phyloP scores from a whole-genome alignment of 2,888 invertebrate species.

The Chouioia cunea region DNA sequence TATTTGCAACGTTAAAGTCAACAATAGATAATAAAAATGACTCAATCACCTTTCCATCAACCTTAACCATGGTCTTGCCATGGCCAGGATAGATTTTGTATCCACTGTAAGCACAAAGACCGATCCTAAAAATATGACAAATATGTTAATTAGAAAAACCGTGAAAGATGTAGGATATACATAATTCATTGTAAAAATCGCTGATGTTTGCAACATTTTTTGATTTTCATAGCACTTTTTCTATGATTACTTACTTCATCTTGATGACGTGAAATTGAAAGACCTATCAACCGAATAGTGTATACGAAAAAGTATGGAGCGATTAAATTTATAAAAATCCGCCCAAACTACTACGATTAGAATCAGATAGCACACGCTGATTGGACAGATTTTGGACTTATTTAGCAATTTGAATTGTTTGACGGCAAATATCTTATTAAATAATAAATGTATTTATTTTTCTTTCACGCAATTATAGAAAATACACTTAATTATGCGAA shows the following conservation, averaged over 20 bases:
- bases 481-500: too few species aligned
- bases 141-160: constrained; percentile 31
- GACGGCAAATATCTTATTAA: too few species aligned
- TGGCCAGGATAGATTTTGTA: constrained; percentile 99
- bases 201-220: constrained; percentile 53
- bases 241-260: constrained; percentile 67
- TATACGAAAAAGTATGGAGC: not conserved
- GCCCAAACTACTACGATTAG: not conserved
- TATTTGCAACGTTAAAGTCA: not conserved
- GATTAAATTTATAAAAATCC: constrained; percentile 1
- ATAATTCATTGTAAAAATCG: constrained; percentile 22
- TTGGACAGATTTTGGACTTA: constrained; percentile 18
- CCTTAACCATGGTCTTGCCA: constrained; percentile 98
- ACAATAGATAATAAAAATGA: constrained; percentile 37
- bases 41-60: constrained; percentile 96
- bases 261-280: constrained; percentile 51
- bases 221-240: constrained; percentile 53
- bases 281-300: constrained; percentile 10
- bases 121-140: constrained; percentile 85
- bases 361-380: not conserved
- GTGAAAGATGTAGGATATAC: too few species aligned
- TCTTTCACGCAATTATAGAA: too few species aligned
- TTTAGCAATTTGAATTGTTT: not conserved
- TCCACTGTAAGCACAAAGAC: constrained; percentile 98
- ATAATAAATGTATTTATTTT: too few species aligned